Conservation (phyloP, 2,797 vertebrate species). For the Lagocephalus sceleratus region DNA sequence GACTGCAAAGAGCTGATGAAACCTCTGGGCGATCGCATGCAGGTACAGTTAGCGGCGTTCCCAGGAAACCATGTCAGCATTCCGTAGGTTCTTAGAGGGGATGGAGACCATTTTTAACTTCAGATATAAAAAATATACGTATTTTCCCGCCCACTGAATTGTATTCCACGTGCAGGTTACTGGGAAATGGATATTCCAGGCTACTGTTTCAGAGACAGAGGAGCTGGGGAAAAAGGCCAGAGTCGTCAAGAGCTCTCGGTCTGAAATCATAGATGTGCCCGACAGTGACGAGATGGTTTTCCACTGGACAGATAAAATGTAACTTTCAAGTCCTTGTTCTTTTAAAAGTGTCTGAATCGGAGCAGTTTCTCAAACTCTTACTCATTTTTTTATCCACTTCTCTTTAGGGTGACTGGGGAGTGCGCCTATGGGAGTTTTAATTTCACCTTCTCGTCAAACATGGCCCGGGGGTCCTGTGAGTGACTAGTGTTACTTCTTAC, state of each 20-base stretch:
- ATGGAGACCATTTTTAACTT: too few relatives aligned
- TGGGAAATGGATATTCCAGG: slow-evolving; percentile 49
- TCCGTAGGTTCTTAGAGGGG: too few relatives aligned
- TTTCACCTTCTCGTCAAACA: slow-evolving; percentile 1
- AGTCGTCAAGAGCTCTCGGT: slow-evolving; percentile 21
- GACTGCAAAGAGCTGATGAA: slow-evolving; percentile 35
- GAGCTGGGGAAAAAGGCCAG: not conserved
- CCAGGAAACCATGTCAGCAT: not conserved
- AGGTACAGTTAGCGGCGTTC: slow-evolving; percentile 12
- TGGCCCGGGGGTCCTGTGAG: slow-evolving; percentile 30
- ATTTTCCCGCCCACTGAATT: not conserved
- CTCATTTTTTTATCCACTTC: not conserved
- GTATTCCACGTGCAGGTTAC: slow-evolving; percentile 17
- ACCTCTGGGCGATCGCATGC: slow-evolving; percentile 23
- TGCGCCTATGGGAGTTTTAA: slow-evolving; percentile 2
- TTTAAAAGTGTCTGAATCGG: not conserved
- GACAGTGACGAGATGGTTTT: slow-evolving; percentile 5
- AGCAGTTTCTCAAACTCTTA: not conserved
- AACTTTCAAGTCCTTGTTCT: slow-evolving; percentile 2
- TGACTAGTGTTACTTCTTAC: not conserved
- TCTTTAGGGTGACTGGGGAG: slow-evolving; percentile 15
- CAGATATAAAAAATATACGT: not conserved
- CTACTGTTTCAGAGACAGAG: slow-evolving; percentile 15
- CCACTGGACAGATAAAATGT: slow-evolving; percentile 33
- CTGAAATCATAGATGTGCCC: slow-evolving; percentile 7